Evolutionary conservation across 92 coral and sea anemone genomes (phyloP), one percentile per base, ranked within the genome.

Genomic region (Zoanthus gigantus): DNA sequence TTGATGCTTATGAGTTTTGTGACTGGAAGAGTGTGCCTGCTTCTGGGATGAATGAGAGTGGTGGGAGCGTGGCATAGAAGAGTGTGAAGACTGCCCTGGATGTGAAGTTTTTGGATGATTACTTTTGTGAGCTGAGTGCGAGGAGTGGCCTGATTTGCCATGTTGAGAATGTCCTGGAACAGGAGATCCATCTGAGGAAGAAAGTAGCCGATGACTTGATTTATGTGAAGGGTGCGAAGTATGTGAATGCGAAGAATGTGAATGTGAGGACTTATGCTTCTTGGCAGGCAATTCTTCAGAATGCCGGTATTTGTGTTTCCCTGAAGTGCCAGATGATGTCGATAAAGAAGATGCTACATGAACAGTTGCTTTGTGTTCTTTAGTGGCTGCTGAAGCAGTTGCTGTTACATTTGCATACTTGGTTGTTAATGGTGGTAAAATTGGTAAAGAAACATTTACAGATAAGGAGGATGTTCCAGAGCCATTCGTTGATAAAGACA

Each of bases 371-470:
- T 92, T 92, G 71, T 81, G 87, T 42, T 86, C 89, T 72, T 94
- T 82, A 50, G 84, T 74, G 58, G 91, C 45, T 30, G 90, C 93
- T 84, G 94, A 92, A 30, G 95, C 93, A 18, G 95, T 71, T 11
- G 79, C 78, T 23, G 98, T 74, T 16, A 90, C 89, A 71, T 85
- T 96, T 10, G 99, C 99, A 87, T 97, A 97, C 82, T 95, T 97
- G 23, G 98, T 92, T 2, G 96, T 97, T 32, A 97, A 91, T 4
- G 99, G 99, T 1, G 94, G 98, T 3, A 94, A 82, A 11, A 94
- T 87, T 23, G 98, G 98, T 30, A 97, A 80, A 16, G 96, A 92
- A 16, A 93, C 93, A 44, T 90, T 91, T 6, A 93, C 90, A 79
- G 98, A 87, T 16, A 96, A 82, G 6, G 99, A 91, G 9, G 95